phyloP scores from a whole-genome alignment of 2,113 vertebrate genomes.

The Tretioscincus oriximinensis region DNA sequence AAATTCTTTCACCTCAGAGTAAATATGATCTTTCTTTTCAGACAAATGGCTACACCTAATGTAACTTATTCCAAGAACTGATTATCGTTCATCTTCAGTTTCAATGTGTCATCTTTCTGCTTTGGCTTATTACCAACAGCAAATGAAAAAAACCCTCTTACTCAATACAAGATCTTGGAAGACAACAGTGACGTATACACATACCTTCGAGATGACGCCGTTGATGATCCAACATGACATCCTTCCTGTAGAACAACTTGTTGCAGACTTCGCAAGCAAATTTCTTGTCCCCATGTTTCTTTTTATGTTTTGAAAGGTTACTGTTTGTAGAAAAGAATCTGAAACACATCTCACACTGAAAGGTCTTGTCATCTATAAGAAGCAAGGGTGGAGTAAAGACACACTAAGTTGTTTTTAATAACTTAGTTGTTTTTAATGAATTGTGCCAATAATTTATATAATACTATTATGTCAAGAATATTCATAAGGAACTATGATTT shows the following conservation, averaged over 20 bases:
- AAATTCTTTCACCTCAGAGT: background rate
- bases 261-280: conserved; percentile 95
- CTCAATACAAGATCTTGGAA: background rate
- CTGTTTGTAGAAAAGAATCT: conserved; percentile 99
- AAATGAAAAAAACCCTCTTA: conserved; percentile 2
- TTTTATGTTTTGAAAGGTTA: conserved; percentile 99
- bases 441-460: too few species aligned
- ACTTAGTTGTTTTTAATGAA: background rate
- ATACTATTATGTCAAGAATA: too few species aligned
- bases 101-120: background rate
- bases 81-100: background rate
- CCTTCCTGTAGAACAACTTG: conserved; percentile 98
- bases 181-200: conserved; percentile 26
- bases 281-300: conserved; percentile 97
- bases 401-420: background rate
- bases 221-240: conserved; percentile 98
- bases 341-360: conserved; percentile 98
- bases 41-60: background rate
- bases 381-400: conserved; percentile 38
- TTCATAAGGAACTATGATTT: too few species aligned
- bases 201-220: conserved; percentile 89
- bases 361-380: conserved; percentile 94
- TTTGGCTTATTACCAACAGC: background rate
- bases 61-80: background rate
- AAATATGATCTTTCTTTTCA: background rate